Evolutionary conservation across 1,140 invertebrate genomes (phyloP), one percentile per base, ranked within the genome.

Genomic region (Dendroctonus valens): DNA sequence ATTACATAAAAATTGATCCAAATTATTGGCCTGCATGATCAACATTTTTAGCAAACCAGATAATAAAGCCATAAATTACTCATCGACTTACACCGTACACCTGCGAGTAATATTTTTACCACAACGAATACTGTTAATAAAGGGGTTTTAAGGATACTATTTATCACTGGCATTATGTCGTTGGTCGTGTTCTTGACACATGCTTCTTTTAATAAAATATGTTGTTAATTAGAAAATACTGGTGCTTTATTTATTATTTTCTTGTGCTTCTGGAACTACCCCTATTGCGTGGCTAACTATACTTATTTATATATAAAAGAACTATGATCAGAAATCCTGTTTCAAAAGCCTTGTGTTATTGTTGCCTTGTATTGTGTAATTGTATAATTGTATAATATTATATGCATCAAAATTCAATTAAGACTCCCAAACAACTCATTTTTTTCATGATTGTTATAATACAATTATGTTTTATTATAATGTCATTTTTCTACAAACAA

Each of bases 11-110:
- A 26, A 26, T 26, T 26, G 26, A 3, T 26, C 26, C 26, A 26
- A 26, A 26, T 26, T 26, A 26, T 26, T 26, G 26, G 26, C 26
- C 26, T 26, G 26, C 26, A 26, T 26, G 26, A 26, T 26, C 26
- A 26, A 26, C 26, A 26, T 26, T 26, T 26, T 26, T 26, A 26
- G 26, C 26, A 26, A 26, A 26, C 26, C 26, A 26, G 26, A 1
- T 26, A 26, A 26, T 26, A 58, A 46, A 58, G 44, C 44, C 12
- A 59, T 14, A 12, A 11, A 26, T 57, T 65, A 41, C 58, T 65
- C 42, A 12, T 46, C 12, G 12, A 46, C 42, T 46, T 46, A 11
- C 4, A 46, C 12, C 1, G 12, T 12, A 46, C 42, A 46, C 42
- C 42, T 46, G 42, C 42, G 42, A 46, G 8, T 12, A 46, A 11